These are phyloP conservation scores for Quadroppia sp. DNA, from an alignment of 2,888 invertebrate species.

Conservation along the genomic window DNA sequence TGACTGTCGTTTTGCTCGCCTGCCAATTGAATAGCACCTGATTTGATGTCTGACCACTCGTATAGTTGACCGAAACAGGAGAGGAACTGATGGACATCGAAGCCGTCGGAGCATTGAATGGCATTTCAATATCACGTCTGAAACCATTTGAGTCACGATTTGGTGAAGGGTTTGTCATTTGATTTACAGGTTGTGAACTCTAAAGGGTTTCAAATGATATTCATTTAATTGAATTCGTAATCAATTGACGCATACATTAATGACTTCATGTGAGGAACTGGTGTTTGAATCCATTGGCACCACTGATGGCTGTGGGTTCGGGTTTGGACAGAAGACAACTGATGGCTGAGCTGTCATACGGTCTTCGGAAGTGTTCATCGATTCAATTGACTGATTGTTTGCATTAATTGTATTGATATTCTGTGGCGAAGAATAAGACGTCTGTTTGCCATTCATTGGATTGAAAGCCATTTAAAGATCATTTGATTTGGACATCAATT, in stretches of 20 bases:
- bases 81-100: not conserved
- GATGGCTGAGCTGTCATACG: not conserved
- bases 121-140: conserved; percentile 29
- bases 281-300: not conserved
- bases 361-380: not conserved
- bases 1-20: conserved; percentile 68
- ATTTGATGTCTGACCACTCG: not conserved
- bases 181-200: conserved; percentile 31
- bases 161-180: conserved; percentile 3
- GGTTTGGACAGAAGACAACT: conserved; percentile 17
- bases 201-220: not conserved
- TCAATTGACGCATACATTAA: not conserved
- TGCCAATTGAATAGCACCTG: conserved; percentile 54
- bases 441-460: too few relatives aligned
- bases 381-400: not conserved
- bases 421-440: not conserved
- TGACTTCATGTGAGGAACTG: not conserved
- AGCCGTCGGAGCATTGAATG: conserved; percentile 29
- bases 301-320: not conserved
- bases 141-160: conserved; percentile 5
- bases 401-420: not conserved
- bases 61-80: not conserved
- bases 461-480: too few relatives aligned
- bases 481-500: too few relatives aligned
- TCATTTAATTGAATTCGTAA: not conserved